phyloP scores from a whole-genome alignment of 2,113 vertebrate genomes.

The Gambusia holbrooki region DNA sequence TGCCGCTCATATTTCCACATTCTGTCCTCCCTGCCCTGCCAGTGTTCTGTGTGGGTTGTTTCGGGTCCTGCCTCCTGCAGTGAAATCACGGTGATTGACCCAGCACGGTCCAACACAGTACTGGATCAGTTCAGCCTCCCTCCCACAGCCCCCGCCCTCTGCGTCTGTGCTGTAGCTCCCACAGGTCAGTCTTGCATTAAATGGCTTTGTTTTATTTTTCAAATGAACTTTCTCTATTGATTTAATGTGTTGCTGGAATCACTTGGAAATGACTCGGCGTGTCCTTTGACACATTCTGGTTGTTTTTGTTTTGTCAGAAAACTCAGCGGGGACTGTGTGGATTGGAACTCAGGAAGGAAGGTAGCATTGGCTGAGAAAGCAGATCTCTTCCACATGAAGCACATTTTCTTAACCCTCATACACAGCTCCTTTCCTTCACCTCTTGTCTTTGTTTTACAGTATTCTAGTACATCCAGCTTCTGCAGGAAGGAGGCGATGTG shows the following conservation, averaged over 20 bases:
- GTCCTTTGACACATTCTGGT: constrained; percentile 22
- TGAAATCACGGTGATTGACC: constrained; percentile 83
- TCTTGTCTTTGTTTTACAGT: constrained; percentile 52
- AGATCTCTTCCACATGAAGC: constrained; percentile 6
- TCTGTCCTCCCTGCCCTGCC: constrained; percentile 41
- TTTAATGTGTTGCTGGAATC: constrained; percentile 11
- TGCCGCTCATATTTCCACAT: constrained; percentile 40
- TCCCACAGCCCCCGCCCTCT: constrained; percentile 81
- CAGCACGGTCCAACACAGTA: constrained; percentile 81
- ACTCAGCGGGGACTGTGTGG: constrained; percentile 79
- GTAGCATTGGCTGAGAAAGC: constrained; percentile 62
- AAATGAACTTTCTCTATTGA: constrained; percentile 2
- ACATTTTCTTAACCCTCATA: neutral
- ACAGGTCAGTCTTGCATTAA: constrained; percentile 72
- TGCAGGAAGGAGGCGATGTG: constrained; percentile 66
- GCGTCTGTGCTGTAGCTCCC: constrained; percentile 81
- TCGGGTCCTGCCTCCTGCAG: constrained; percentile 81
- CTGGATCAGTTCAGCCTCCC: constrained; percentile 83
- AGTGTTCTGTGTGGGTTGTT: constrained; percentile 83
- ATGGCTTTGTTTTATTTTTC: constrained; percentile 9
- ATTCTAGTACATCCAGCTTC: constrained; percentile 78
- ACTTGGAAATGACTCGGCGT: constrained; percentile 3
- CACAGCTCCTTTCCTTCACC: neutral
- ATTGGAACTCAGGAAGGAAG: constrained; percentile 85
- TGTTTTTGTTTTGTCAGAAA: constrained; percentile 66